Evolutionary conservation across 2,797 vertebrate genomes (phyloP), one percentile per base, ranked within the genome.

Genomic region (Cygnus olor): DNA sequence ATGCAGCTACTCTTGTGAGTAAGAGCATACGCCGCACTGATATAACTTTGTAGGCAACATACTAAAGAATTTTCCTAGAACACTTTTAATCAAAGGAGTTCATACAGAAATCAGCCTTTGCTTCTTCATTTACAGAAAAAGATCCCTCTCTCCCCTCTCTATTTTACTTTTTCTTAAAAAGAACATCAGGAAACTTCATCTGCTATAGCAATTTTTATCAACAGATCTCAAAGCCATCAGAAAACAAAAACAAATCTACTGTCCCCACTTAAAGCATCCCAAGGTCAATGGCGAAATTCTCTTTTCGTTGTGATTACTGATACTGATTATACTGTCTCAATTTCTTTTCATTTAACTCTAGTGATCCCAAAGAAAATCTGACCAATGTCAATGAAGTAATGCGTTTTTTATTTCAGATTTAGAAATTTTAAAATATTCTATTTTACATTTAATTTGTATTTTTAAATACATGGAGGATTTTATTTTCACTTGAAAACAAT

Each of bases 181-280:
- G 6, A 70, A 21, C 15, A 4, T 44, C 3, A 21, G 36, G 24
- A 64, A 65, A 44, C 11, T 42, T 22, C 42, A 49, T 47, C 12
- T 21, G 44, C 18, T 65, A 34, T 34, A 65, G 14, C 51, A 49
- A 30, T n/a, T 34, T 65, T 64, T n/a, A n/a, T n/a, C 25, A 16
- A 79, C 19, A 64, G 10, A 21, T 34, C 24, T 27, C 49, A 42
- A 78, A 64, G 40, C 32, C 42, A 58, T 42, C 25, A 42, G 19
- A 32, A 40, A 63, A 38, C 9, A 7, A 57, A 81, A 38, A 13
- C 11, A 34, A 2, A 11, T 44, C 1, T 5, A 7, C 27, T 6
- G 2, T 2, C 2, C 1, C 10, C 28, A 14, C 47, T 77, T 40
- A 83, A 63, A 65, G 4, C 4, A 16, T 28, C 58, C 12, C 1